phyloP scores from a whole-genome alignment of 92 coral and sea anemone species.

The Epizoanthus rinbou region DNA sequence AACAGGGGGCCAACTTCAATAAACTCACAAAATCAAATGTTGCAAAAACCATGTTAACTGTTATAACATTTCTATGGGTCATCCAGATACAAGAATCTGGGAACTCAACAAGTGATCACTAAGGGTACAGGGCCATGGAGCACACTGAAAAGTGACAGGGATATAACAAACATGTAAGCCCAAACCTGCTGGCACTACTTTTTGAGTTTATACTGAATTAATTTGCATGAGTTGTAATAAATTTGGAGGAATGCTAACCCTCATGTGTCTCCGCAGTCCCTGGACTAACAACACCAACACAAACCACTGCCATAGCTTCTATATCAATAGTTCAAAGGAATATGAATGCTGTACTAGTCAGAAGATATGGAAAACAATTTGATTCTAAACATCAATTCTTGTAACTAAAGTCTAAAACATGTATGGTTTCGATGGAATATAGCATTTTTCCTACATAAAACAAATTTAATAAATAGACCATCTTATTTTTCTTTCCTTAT shows the following conservation, averaged over 20 bases:
- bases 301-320: neutral
- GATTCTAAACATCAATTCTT: neutral
- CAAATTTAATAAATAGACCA: conserved; percentile 37
- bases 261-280: neutral
- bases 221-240: no score
- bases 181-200: no score
- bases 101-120: neutral
- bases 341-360: neutral
- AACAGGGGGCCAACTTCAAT: neutral
- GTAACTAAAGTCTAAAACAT: neutral
- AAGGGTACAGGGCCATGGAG: neutral
- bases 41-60: neutral
- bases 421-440: conserved; percentile 3
- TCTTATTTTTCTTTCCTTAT: conserved; percentile 30
- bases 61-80: neutral
- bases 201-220: no score
- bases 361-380: neutral
- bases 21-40: no score
- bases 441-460: conserved; percentile 2
- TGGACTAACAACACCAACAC: neutral
- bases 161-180: no score
- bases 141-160: no score
- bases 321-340: neutral
- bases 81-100: neutral
- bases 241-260: neutral